These are phyloP conservation scores for Matsumurasca onukii DNA, from an alignment of 1,140 invertebrate species.

Conservation along the genomic window DNA sequence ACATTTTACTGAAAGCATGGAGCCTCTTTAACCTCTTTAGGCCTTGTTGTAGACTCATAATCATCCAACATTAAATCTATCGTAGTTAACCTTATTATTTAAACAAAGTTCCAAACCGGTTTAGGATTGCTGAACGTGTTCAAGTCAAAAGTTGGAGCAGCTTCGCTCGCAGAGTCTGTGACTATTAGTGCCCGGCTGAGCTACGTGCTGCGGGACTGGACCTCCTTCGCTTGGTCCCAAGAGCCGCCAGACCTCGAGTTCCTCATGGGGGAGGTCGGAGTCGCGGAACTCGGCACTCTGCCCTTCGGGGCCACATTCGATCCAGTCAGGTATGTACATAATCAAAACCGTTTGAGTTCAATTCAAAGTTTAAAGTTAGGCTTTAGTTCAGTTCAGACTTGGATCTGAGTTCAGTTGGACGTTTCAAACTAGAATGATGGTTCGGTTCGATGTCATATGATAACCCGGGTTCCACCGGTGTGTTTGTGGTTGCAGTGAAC, in stretches of 20 bases:
- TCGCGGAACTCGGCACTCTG: constrained; percentile 60
- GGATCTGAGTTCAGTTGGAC: no score
- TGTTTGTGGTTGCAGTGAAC: constrained; percentile 64
- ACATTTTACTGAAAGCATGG: no score
- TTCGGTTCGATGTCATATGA: no score
- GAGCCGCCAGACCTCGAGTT: constrained; percentile 72
- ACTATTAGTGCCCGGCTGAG: constrained; percentile 79
- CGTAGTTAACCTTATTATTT: neutral
- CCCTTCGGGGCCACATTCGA: constrained; percentile 84
- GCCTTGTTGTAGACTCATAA: no score
- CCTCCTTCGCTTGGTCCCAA: constrained; percentile 63
- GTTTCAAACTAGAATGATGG: no score
- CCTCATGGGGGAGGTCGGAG: constrained; percentile 60
- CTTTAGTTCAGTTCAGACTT: no score
- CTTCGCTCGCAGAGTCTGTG: constrained; percentile 62
- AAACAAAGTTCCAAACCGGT: neutral
- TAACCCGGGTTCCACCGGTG: no score
- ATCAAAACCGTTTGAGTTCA: no score
- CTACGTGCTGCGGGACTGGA: constrained; percentile 75
- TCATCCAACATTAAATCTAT: neutral
- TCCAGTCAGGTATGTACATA: constrained; percentile 60
- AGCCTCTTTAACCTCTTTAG: no score
- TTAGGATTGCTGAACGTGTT: constrained; percentile 73
- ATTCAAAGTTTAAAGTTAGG: no score
- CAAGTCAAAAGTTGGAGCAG: constrained; percentile 72